Percentiles rank a stretch among this genome's conserved stretches.
Conservation (phyloP, 2,797 vertebrate genomes). For the Smutsia gigantea region DNA sequence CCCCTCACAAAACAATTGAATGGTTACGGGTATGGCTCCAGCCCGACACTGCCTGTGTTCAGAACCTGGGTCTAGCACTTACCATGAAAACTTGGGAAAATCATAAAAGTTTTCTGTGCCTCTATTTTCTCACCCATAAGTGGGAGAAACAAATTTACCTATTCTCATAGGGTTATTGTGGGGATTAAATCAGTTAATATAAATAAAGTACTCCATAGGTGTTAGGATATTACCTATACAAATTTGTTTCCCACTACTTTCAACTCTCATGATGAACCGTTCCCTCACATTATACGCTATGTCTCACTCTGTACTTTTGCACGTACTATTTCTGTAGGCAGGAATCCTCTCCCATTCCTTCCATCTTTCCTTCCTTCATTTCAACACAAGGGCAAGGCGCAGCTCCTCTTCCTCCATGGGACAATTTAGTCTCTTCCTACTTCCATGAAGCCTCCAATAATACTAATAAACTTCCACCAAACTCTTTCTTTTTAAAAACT, state of each 20-base stretch:
- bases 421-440: not conserved
- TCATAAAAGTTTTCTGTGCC: not conserved
- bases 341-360: not conserved
- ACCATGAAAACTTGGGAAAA: not conserved
- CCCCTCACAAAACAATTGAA: not conserved
- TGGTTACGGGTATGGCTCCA: not conserved
- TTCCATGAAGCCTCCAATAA: not conserved
- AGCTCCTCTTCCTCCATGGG: not conserved
- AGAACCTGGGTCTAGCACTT: not conserved
- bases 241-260: not conserved
- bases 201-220: not conserved
- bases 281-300: not conserved
- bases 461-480: not conserved
- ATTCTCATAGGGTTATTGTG: not conserved
- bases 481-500: not conserved
- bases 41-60: not conserved
- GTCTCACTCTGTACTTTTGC: not conserved
- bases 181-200: not conserved
- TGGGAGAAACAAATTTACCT: not conserved
- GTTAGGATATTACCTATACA: not conserved
- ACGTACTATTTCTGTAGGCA: not conserved
- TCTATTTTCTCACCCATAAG: conserved; percentile 18
- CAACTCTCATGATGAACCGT: not conserved
- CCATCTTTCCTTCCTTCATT: not conserved
- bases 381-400: not conserved